Percentiles rank a stretch among this genome's conserved stretches.
These are phyloP conservation scores for Platyrinchus mystaceus DNA, from an alignment of 2,797 vertebrate species.

Conservation along the genomic window DNA sequence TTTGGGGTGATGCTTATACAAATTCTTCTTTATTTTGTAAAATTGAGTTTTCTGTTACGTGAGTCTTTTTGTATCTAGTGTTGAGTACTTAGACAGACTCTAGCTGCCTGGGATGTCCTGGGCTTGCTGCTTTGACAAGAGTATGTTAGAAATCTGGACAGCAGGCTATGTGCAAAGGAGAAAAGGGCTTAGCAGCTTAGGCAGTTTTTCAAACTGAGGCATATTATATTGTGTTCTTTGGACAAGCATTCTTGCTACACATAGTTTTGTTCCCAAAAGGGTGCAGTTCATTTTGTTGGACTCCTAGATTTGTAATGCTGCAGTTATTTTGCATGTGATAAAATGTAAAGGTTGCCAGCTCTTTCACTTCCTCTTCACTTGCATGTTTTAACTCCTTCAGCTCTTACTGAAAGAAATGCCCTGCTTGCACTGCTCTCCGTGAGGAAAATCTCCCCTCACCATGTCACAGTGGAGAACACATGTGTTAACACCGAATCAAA, in stretches of 20 bases:
- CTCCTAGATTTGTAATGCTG: not conserved
- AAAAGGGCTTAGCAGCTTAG: not conserved
- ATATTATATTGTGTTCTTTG: not conserved
- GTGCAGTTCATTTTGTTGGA: not conserved
- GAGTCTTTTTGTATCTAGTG: not conserved
- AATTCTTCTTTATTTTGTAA: not conserved
- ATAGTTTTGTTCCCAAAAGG: not conserved
- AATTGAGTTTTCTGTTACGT: not conserved
- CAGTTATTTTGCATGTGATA: not conserved
- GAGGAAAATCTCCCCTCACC: not conserved
- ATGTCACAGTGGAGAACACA: not conserved
- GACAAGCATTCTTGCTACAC: not conserved
- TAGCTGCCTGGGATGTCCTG: not conserved
- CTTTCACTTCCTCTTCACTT: not conserved
- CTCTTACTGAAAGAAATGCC: not conserved
- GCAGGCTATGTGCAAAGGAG: not conserved
- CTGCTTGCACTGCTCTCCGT: accelerated
- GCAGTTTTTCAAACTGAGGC: not conserved
- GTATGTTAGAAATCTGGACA: not conserved
- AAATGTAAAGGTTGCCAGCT: not conserved
- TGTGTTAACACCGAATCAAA: not conserved
- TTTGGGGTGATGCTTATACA: not conserved
- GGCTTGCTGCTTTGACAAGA: not conserved
- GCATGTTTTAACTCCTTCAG: not conserved
- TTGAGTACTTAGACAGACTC: not conserved